These are phyloP conservation scores for Hydropsyche tenuis DNA, from an alignment of 1,140 invertebrate genomes.

Conservation along the genomic window DNA sequence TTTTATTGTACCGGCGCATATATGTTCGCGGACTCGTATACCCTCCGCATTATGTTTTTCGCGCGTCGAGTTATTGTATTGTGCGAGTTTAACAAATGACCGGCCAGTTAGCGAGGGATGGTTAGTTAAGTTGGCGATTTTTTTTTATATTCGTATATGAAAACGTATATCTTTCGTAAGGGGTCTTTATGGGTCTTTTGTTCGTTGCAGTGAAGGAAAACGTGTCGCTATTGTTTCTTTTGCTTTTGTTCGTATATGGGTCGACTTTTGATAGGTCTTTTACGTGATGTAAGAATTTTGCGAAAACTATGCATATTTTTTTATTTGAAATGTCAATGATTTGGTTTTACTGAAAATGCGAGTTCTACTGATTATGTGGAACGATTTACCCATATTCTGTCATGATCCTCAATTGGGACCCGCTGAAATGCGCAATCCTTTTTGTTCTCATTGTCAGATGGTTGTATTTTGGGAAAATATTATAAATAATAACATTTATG, in stretches of 20 bases:
- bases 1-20: background rate
- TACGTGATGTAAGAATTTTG: too few species aligned
- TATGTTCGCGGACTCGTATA: constrained; percentile 17
- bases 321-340: too few species aligned
- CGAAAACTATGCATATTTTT: too few species aligned
- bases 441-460: too few species aligned
- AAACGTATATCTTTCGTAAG: background rate
- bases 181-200: background rate
- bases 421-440: too few species aligned
- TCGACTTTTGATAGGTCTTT: too few species aligned
- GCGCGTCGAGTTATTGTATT: constrained; percentile 36
- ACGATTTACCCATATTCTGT: too few species aligned
- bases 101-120: background rate
- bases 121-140: constrained; percentile 10
- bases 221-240: background rate
- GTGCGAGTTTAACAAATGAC: constrained; percentile 44
- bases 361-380: too few species aligned
- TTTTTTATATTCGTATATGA: constrained; percentile 16
- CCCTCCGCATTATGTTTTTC: constrained; percentile 31
- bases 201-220: background rate
- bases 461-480: too few species aligned
- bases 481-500: too few species aligned
- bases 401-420: too few species aligned
- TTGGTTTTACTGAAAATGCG: too few species aligned
- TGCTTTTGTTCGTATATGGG: background rate